Evolutionary conservation across 2,888 invertebrate genomes (phyloP).

Genomic region (Cephonodes hylas): DNA sequence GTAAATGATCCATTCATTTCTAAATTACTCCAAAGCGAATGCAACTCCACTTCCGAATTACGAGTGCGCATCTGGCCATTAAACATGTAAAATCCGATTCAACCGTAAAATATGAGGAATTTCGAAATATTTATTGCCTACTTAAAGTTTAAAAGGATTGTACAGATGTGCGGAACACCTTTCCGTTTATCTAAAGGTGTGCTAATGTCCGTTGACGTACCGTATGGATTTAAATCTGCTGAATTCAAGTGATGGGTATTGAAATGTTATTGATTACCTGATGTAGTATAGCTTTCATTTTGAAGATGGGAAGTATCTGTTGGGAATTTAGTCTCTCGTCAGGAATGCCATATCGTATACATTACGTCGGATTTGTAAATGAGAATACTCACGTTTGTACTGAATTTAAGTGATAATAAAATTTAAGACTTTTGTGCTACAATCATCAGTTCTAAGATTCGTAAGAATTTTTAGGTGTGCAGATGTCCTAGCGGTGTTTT

Average conservation of each 20-base stretch:
- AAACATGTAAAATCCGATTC: constrained; percentile 24
- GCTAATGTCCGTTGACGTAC: constrained; percentile 12
- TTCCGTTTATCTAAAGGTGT: constrained; percentile 35
- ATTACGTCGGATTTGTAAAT: no score
- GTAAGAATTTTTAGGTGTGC: no score
- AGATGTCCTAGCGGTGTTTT: no score
- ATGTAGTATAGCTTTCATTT: no score
- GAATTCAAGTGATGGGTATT: neutral
- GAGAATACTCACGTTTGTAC: no score
- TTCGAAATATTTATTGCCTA: constrained; percentile 16
- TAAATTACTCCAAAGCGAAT: neutral
- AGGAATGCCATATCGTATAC: no score
- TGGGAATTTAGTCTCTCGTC: no score
- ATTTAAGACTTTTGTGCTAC: no score
- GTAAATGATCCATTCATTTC: neutral
- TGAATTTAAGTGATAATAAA: no score
- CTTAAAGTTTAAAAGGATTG: constrained; percentile 46
- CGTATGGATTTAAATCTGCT: constrained; percentile 3
- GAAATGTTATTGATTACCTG: neutral
- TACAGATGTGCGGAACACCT: constrained; percentile 67
- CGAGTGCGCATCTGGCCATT: constrained; percentile 31
- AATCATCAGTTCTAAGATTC: no score
- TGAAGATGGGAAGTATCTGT: no score
- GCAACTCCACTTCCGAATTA: constrained; percentile 13
- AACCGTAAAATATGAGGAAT: constrained; percentile 40